These are phyloP conservation scores for Hoplostethus mediterraneus DNA, from an alignment of 2,797 vertebrate genomes.

Conservation along the genomic window DNA sequence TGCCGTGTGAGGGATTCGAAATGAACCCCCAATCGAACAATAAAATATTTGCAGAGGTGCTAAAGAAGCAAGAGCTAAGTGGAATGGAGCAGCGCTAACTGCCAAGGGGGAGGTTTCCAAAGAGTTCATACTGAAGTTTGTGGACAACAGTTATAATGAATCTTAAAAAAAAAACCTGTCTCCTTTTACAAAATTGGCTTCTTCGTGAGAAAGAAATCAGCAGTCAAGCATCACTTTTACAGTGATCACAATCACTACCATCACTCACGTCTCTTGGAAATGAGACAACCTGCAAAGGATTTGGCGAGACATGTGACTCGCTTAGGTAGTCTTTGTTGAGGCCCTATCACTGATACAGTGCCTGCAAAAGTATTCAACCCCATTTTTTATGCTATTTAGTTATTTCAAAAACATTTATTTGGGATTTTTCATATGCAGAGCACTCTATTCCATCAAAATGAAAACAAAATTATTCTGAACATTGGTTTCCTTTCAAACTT, in stretches of 20 bases:
- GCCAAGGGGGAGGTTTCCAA: not conserved
- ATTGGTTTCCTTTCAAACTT: no score
- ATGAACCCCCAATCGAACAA: slow-evolving; percentile 28
- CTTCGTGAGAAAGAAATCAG: not conserved
- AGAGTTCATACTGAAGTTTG: slow-evolving; percentile 9
- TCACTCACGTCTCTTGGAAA: slow-evolving; percentile 26
- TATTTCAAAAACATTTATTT: no score
- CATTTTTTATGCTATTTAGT: no score
- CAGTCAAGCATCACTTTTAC: slow-evolving; percentile 7
- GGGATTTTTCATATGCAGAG: no score
- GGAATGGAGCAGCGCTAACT: slow-evolving; percentile 3
- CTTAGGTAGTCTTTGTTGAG: not conserved
- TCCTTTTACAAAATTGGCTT: slow-evolving; percentile 10
- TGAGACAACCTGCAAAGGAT: slow-evolving; percentile 12
- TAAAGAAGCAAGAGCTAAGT: slow-evolving; percentile 1
- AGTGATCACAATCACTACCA: not conserved
- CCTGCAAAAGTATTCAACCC: no score
- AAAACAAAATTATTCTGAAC: no score
- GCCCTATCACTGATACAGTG: not conserved
- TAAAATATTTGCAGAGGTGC: slow-evolving; percentile 26
- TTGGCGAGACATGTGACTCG: slow-evolving; percentile 22
- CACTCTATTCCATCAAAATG: no score
- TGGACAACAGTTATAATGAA: not conserved
- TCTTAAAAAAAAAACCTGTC: not conserved
- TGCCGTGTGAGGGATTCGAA: slow-evolving; percentile 6